A percentile compares a stretch with the other conserved stretches of the same genome.
Evolutionary conservation across 1,140 invertebrate species (phyloP).

Genomic region (Drosophila prosaltans): DNA sequence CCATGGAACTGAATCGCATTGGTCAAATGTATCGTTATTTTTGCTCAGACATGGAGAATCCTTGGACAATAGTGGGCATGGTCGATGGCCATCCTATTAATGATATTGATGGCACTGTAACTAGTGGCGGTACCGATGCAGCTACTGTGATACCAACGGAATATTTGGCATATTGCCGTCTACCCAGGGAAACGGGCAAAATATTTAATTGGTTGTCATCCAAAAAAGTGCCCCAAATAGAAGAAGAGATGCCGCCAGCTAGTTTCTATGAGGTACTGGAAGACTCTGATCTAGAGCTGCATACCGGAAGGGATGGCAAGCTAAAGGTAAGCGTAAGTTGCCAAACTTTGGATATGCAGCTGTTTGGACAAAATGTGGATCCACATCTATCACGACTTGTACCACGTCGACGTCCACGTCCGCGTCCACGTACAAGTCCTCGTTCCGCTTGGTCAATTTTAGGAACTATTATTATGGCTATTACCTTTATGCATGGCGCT

Average conservation of each 20-base stretch:
- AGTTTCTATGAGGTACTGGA: constrained; percentile 33
- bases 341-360: constrained; percentile 9
- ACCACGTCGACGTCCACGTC: background rate
- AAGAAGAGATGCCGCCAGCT: constrained; percentile 32
- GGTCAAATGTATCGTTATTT: background rate
- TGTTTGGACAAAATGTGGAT: background rate
- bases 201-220: constrained; percentile 20
- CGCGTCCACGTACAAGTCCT: background rate
- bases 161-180: background rate
- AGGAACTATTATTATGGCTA: background rate
- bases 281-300: background rate
- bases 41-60: background rate
- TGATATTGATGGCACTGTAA: background rate
- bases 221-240: constrained; percentile 17
- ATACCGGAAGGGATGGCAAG: constrained; percentile 3
- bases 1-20: background rate
- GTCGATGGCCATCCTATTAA: background rate
- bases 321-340: constrained; percentile 19
- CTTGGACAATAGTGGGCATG: background rate
- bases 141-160: background rate
- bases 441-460: background rate
- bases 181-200: background rate
- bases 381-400: background rate
- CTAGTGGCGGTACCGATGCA: background rate
- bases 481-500: background rate